These are phyloP conservation scores for Mallotus villosus DNA, from an alignment of 2,797 vertebrate genomes.

Conservation along the genomic window DNA sequence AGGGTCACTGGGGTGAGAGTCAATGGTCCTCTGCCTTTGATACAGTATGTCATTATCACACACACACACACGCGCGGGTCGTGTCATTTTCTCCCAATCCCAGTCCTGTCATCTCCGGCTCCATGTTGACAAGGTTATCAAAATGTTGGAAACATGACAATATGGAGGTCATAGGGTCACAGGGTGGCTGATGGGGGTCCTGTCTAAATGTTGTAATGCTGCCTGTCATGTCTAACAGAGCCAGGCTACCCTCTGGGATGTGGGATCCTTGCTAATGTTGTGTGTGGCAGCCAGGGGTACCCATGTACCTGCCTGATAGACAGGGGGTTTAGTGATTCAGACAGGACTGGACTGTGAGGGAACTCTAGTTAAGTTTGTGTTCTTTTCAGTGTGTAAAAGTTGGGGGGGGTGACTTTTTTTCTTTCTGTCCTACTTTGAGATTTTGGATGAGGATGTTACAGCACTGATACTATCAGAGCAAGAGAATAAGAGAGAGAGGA, in stretches of 20 bases:
- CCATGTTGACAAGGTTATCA: slow-evolving; percentile 34
- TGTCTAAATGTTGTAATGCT: slow-evolving; percentile 22
- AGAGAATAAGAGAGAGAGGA: slow-evolving; percentile 62
- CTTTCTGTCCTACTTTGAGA: slow-evolving; percentile 19
- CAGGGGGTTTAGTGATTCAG: slow-evolving; percentile 33
- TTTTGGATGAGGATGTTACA: not conserved
- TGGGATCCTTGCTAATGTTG: slow-evolving; percentile 31
- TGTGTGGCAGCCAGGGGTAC: slow-evolving; percentile 14
- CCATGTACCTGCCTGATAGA: slow-evolving; percentile 8
- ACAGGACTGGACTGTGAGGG: slow-evolving; percentile 3
- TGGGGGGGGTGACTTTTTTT: slow-evolving; percentile 25
- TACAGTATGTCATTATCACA: slow-evolving; percentile 64
- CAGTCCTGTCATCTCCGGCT: slow-evolving; percentile 51
- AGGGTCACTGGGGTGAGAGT: slow-evolving; percentile 49
- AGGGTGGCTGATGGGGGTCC: slow-evolving; percentile 57
- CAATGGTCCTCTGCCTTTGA: slow-evolving; percentile 45
- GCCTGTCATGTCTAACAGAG: not conserved
- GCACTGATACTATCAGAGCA: slow-evolving; percentile 67
- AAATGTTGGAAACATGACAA: not conserved
- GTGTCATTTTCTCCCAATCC: slow-evolving; percentile 63
- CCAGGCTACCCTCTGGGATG: slow-evolving; percentile 14
- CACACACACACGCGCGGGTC: slow-evolving; percentile 21
- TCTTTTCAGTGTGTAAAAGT: slow-evolving; percentile 6
- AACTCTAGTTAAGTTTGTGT: not conserved
- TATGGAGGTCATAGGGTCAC: slow-evolving; percentile 34